A percentile compares a stretch with the other conserved stretches of the same genome.
phyloP scores from a whole-genome alignment of 92 coral and sea anemone species.

The Desmophyllum pertusum region DNA sequence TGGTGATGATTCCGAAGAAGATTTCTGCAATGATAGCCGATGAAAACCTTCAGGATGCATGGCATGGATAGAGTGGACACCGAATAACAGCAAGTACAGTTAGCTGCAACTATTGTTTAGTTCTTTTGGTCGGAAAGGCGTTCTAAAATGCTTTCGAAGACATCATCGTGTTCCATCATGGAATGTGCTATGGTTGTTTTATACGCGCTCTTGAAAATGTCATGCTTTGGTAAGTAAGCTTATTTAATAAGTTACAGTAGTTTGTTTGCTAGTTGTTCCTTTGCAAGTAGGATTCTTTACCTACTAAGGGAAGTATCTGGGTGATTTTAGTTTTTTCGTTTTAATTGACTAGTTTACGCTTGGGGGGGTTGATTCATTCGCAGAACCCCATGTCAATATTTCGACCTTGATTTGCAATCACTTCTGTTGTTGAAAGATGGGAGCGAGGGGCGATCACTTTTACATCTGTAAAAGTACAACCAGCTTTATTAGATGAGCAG shows the following conservation, averaged over 20 bases:
- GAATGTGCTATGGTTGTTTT: slow-evolving; percentile 11
- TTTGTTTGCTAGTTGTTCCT: neutral
- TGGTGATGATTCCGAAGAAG: neutral
- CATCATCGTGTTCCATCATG: neutral
- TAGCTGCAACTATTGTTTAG: neutral
- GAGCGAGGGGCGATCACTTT: neutral
- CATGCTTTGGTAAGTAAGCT: slow-evolving; percentile 26
- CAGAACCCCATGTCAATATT: slow-evolving; percentile 8
- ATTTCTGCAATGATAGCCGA: slow-evolving; percentile 8
- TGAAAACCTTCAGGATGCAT: neutral
- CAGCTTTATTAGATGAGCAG: neutral
- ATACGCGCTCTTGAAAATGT: slow-evolving; percentile 12
- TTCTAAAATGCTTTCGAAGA: neutral
- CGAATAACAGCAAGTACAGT: neutral
- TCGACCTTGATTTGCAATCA: slow-evolving; percentile 9
- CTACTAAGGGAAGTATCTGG: no score
- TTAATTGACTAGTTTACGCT: neutral
- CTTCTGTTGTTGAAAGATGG: slow-evolving; percentile 10
- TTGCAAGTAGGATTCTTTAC: neutral
- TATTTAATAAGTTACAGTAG: no score
- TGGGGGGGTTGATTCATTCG: neutral
- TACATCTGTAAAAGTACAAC: neutral
- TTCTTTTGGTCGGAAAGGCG: neutral
- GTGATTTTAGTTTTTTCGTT: neutral
- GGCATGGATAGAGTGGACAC: slow-evolving; percentile 22